Conservation (phyloP, 2,797 vertebrate species). For the Micropoecilia bifurca region DNA sequence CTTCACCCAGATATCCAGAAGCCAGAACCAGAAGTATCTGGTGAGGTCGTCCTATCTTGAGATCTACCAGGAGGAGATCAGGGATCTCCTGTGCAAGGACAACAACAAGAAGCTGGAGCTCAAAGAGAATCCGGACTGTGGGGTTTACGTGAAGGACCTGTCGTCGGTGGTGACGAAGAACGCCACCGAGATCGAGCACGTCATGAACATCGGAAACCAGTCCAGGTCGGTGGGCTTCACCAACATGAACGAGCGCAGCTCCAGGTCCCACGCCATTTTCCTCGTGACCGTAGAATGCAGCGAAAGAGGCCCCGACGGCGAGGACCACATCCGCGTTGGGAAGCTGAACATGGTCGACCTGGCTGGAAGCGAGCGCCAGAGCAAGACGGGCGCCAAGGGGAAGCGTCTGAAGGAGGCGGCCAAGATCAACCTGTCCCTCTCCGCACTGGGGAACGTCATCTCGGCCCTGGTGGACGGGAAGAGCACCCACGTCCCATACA, state of each 20-base stretch:
- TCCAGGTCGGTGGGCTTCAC: conserved; percentile 92
- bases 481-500: conserved; percentile 93
- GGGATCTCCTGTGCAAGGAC: conserved; percentile 93
- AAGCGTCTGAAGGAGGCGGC: conserved; percentile 93
- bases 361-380: conserved; percentile 95
- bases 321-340: conserved; percentile 95
- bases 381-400: conserved; percentile 87
- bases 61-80: conserved; percentile 97
- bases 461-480: conserved; percentile 91
- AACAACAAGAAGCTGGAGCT: conserved; percentile 92
- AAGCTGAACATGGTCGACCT: conserved; percentile 98
- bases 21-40: conserved; percentile 94
- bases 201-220: conserved; percentile 95
- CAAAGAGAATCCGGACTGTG: conserved; percentile 91
- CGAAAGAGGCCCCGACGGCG: conserved; percentile 87
- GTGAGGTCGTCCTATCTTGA: conserved; percentile 96
- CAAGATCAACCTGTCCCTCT: conserved; percentile 97
- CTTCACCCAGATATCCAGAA: conserved; percentile 95
- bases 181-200: conserved; percentile 93
- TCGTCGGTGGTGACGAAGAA: conserved; percentile 96
- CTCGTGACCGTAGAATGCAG: conserved; percentile 94
- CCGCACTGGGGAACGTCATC: conserved; percentile 95
- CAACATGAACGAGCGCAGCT: conserved; percentile 95
- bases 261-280: conserved; percentile 95
- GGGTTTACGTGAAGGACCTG: conserved; percentile 93